Evolutionary conservation across 2,797 vertebrate genomes (phyloP), one percentile per base, ranked within the genome.

Genomic region (Falco berigora): DNA sequence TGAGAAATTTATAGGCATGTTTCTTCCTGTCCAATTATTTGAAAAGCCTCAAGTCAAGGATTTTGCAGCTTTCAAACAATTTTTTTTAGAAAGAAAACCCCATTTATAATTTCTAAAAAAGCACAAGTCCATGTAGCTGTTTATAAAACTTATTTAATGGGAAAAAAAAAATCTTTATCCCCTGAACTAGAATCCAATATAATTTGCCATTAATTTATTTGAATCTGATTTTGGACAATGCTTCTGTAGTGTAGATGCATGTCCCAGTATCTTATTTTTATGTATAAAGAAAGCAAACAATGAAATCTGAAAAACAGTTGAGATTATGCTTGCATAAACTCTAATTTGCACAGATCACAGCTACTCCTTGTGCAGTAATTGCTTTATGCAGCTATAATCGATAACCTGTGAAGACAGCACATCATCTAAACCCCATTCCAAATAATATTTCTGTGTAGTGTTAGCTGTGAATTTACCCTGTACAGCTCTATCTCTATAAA

Each of bases 401-500:
- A 98, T 98, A 98, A 98, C 98, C 98, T 98, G 98, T 99, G 98
- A 99, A 98, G 98, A 98, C 97, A 98, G 98, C 98, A 99, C 98
- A 98, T 98, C 98, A 98, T 98, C 98, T 98, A 98, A 98, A 98
- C 97, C 98, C 98, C 98, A 97, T 98, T 98, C 98, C 98, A 98
- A 98, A 98, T 98, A 98, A 98, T 98, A 98, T 98, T 98, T 99
- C 99, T 99, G 99, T 99, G 99, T 99, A 98, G 98, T 98, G 98
- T 99, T 98, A 99, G 98, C 98, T 98, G 98, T 99, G 98, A 98
- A 98, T 99, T 98, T 98, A 99, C 99, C 99, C 98, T 99, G 99
- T 99, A 99, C 98, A 99, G 98, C 98, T 99, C 99, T 99, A 99
- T 98, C 98, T 99, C 99, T 99, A 99, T 99, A 98, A 99, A 99